These are phyloP conservation scores for Kryptolebias ocellatus DNA, from an alignment of 2,797 vertebrate genomes.

Conservation along the genomic window DNA sequence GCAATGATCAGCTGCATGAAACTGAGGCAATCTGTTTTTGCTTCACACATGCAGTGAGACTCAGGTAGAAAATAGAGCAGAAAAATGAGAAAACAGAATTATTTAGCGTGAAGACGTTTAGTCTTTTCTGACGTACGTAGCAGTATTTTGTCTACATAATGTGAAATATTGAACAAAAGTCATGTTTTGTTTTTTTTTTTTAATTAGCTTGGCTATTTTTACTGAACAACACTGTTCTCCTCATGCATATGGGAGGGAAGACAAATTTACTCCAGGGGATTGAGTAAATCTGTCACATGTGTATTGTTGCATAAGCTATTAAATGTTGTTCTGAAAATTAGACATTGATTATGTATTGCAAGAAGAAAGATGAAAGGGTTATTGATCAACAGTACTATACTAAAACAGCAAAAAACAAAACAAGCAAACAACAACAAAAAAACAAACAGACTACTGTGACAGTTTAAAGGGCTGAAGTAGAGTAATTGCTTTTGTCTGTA, in stretches of 20 bases:
- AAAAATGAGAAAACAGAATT: slow-evolving; percentile 5
- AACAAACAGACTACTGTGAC: not conserved
- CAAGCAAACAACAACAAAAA: no score
- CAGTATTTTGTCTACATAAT: not conserved
- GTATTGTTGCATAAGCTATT: not conserved
- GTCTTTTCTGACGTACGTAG: slow-evolving; percentile 1
- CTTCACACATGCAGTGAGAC: not conserved
- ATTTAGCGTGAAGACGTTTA: not conserved
- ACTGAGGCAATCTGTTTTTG: slow-evolving; percentile 13
- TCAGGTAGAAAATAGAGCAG: slow-evolving; percentile 1
- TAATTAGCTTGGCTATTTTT: not conserved
- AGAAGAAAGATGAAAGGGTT: not conserved
- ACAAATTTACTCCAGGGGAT: not conserved
- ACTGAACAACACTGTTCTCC: not conserved
- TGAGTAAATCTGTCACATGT: not conserved
- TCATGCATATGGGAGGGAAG: not conserved
- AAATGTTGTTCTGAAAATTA: slow-evolving; percentile 1
- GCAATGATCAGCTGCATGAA: slow-evolving; percentile 8
- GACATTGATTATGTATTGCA: not conserved
- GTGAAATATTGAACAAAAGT: slow-evolving; percentile 9
- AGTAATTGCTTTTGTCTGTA: not conserved
- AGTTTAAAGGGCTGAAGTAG: not conserved
- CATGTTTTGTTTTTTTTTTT: not conserved
- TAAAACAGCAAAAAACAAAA: not conserved
- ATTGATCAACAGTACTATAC: slow-evolving; percentile 9